A percentile compares a stretch with the other conserved stretches of the same genome.
Conservation (phyloP, 2,113 vertebrate species). For the Oncorhynchus tshawytscha region DNA sequence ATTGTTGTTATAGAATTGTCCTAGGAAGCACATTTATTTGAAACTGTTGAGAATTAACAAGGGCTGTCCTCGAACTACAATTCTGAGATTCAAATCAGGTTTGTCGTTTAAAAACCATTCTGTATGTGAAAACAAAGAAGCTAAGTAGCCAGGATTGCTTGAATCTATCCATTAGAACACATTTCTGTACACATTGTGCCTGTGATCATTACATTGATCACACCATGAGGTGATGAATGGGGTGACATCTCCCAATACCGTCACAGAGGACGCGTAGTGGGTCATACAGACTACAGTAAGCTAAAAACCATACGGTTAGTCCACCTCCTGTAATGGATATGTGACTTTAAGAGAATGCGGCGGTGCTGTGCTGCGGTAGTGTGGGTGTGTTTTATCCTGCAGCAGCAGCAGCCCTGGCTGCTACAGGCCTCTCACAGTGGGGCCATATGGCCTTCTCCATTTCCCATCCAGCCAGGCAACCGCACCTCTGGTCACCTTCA, state of each 20-base stretch:
- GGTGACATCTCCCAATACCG: background rate
- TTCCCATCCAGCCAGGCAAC: slow-evolving; percentile 11
- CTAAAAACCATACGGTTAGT: background rate
- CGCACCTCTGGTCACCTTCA: slow-evolving; percentile 22
- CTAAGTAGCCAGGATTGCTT: background rate
- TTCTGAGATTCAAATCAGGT: too few relatives aligned
- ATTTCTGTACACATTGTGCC: too few relatives aligned
- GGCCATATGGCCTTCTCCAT: slow-evolving; percentile 20
- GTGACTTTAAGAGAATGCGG: background rate
- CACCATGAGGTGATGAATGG: background rate
- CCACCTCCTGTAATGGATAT: background rate
- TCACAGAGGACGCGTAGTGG: background rate
- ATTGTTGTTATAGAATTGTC: too few relatives aligned
- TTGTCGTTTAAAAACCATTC: too few relatives aligned
- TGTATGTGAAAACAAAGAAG: too few relatives aligned
- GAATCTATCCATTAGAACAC: background rate
- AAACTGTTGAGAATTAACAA: too few relatives aligned
- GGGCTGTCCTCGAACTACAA: too few relatives aligned
- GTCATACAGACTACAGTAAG: background rate
- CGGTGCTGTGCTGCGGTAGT: background rate
- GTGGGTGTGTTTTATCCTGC: background rate
- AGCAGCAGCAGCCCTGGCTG: background rate
- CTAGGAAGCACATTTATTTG: too few relatives aligned
- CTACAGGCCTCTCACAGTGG: slow-evolving; percentile 16
- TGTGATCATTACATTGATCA: background rate